Conservation (phyloP, 2,888 invertebrate species). For the Mythimna albipuncta region DNA sequence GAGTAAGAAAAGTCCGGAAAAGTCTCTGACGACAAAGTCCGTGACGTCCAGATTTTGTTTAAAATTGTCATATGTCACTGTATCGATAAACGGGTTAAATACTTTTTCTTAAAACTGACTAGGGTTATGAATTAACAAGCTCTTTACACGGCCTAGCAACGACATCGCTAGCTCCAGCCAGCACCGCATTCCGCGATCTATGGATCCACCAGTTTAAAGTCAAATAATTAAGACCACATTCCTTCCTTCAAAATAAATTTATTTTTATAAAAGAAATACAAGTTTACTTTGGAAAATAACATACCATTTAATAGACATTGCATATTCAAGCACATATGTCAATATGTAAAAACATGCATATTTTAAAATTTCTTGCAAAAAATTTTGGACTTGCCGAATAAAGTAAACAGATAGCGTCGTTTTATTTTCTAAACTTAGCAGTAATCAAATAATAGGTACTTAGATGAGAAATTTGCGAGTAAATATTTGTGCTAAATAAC, state of each 20-base stretch:
- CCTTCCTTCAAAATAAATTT: background rate
- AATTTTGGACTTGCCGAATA: slow-evolving; percentile 13
- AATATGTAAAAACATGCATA: slow-evolving; percentile 47
- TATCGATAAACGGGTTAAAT: too few species aligned
- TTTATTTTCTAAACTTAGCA: slow-evolving; percentile 29
- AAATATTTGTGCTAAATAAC: slow-evolving; percentile 3
- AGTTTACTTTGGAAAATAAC: slow-evolving; percentile 10
- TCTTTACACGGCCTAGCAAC: background rate
- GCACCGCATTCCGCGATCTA: background rate
- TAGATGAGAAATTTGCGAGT: slow-evolving; percentile 4
- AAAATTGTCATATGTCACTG: too few species aligned
- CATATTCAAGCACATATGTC: slow-evolving; percentile 23
- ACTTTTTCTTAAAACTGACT: too few species aligned
- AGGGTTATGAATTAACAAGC: background rate
- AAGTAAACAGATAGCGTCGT: slow-evolving; percentile 28
- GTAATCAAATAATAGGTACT: slow-evolving; percentile 30
- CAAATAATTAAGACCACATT: slow-evolving; percentile 8
- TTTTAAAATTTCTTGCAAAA: slow-evolving; percentile 35
- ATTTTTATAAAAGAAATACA: background rate
- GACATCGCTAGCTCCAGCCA: background rate
- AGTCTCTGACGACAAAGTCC: too few species aligned
- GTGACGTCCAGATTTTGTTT: too few species aligned
- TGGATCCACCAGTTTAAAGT: background rate
- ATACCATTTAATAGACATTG: slow-evolving; percentile 30
- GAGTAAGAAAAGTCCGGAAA: too few species aligned